Evolutionary conservation across 2,113 vertebrate genomes (phyloP).

Genomic region (Aviceda subcristata): DNA sequence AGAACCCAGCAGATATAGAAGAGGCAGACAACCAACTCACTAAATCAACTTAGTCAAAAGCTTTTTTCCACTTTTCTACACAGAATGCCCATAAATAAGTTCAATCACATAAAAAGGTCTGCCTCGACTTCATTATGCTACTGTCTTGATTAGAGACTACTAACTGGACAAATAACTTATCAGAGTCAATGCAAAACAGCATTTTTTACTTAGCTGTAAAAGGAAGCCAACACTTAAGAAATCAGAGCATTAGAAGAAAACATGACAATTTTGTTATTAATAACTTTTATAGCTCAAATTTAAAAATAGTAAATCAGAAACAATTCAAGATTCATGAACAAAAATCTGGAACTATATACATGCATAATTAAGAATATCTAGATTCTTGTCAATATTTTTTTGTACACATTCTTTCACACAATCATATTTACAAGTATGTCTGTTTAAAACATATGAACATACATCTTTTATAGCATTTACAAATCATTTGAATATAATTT

Average conservation of each 20-base stretch:
- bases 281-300: slow-evolving; percentile 43
- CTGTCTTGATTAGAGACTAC: neutral
- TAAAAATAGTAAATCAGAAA: slow-evolving; percentile 45
- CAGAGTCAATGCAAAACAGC: neutral
- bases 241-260: neutral
- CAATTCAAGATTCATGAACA: slow-evolving; percentile 4
- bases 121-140: neutral
- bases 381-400: slow-evolving; percentile 12
- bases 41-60: neutral
- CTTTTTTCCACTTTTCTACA: neutral
- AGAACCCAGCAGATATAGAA: neutral
- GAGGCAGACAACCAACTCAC: neutral
- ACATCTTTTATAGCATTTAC: slow-evolving; percentile 27
- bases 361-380: slow-evolving; percentile 39
- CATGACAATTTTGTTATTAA: neutral
- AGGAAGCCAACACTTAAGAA: neutral
- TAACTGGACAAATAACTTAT: neutral
- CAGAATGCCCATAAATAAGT: neutral
- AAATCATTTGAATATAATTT: neutral
- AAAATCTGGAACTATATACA: slow-evolving; percentile 37
- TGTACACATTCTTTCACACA: slow-evolving; percentile 30
- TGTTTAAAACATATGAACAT: slow-evolving; percentile 42
- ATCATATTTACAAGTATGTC: slow-evolving; percentile 16
- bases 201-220: neutral
- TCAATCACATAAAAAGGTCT: neutral